Evolutionary conservation across 1,140 invertebrate genomes (phyloP), one percentile per base, ranked within the genome.

Genomic region (Bicyclus anynana): DNA sequence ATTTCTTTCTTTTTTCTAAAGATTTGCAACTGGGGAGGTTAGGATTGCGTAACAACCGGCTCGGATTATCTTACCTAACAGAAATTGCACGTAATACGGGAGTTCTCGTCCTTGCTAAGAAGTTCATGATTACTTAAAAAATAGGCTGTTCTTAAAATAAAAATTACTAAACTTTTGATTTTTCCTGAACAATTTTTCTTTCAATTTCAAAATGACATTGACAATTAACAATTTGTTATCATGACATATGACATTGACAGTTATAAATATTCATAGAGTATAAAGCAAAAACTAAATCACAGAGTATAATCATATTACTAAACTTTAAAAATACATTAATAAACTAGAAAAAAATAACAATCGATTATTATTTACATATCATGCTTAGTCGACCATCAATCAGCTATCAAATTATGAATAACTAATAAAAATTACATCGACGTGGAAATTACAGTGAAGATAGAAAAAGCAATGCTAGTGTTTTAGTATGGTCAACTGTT

Each of bases 1-100:
- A 1, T 33, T 33, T 7, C 27, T 10, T 29, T 10, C 4, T 33
- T 33, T 6, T 33, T 6, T 33, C 7, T 4, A 33, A 6, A 33
- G n/a, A 1, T 6, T 33, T 29, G 18, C 14, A 38, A 48, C 23
- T 58, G 42, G 33, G 27, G 62, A 51, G 59, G 27, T 50, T 59
- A 53, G 14, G 64, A 69, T 84, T 83, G 81, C 79, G 80, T 85
- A 85, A 83, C 18, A 53, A 65, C 76, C 74, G 77, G 74, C 52
- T 57, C 26, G 18, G 21, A 50, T 42, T 37, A 40, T 58, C 72
- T 77, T 67, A 85, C 80, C 82, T 85, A 67, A 77, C 67, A 57
- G 59, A 61, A 67, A 84, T 61, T 29, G 74, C 74, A 47, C 69
- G 80, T 47, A 74, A 57, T 29, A 81, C 48, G 12, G 70, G 65